Conservation (phyloP, 2,113 vertebrate species). For the Peromyscus maniculatus region DNA sequence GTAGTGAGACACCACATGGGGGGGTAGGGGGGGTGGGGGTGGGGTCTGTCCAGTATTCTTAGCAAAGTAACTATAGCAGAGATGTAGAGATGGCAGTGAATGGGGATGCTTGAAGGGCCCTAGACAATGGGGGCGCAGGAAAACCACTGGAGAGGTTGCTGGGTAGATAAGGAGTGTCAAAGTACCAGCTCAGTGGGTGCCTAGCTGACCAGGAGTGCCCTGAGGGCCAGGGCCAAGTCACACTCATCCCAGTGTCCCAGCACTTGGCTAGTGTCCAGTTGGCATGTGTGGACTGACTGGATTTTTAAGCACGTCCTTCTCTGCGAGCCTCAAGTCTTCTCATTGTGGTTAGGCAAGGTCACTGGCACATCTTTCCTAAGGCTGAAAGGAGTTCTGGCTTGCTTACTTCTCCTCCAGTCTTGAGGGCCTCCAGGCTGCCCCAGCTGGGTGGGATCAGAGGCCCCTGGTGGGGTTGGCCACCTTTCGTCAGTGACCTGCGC, state of each 20-base stretch:
- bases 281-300: background rate
- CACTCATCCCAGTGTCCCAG: background rate
- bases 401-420: background rate
- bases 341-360: background rate
- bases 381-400: background rate
- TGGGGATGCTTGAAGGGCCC: background rate
- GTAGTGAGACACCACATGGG: background rate
- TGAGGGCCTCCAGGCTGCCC: background rate
- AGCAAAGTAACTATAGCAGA: background rate
- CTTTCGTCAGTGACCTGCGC: background rate
- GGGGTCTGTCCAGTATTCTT: background rate
- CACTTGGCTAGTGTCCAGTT: background rate
- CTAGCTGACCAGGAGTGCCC: background rate
- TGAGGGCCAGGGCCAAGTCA: background rate
- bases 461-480: background rate
- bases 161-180: rapidly evolving
- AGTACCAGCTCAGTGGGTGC: background rate
- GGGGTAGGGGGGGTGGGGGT: background rate
- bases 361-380: background rate
- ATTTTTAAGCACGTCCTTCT: background rate
- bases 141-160: background rate
- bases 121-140: background rate
- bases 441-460: background rate
- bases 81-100: background rate
- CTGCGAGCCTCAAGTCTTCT: background rate